Evolutionary conservation across 2,888 invertebrate genomes (phyloP).

Genomic region (Chalcosyrphus nemorum): DNA sequence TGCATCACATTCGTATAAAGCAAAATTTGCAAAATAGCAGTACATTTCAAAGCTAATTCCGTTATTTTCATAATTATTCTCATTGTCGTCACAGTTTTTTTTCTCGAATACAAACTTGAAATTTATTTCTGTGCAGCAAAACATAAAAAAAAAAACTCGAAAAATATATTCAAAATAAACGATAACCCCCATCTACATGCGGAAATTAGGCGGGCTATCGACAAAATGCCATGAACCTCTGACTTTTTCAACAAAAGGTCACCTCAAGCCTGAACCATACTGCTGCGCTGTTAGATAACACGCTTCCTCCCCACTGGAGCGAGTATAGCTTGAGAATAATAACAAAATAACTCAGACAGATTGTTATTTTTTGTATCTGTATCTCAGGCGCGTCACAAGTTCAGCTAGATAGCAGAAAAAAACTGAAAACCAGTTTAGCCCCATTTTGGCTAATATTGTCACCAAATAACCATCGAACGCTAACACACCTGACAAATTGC

Average conservation of each 20-base stretch:
- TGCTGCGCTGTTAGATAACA: conserved; percentile 48
- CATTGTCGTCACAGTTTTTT: background rate
- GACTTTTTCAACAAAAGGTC: conserved; percentile 59
- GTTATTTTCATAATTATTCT: background rate
- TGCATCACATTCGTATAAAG: background rate
- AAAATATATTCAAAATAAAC: no score
- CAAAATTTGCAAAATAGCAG: background rate
- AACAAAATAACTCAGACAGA: background rate
- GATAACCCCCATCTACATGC: conserved; percentile 56
- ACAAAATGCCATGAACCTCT: conserved; percentile 56
- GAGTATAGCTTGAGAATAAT: background rate
- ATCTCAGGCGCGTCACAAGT: background rate
- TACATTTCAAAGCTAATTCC: background rate
- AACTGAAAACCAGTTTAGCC: conserved; percentile 41
- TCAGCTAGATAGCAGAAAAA: no score
- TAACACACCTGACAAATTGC: conserved; percentile 46
- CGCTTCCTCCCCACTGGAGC: background rate
- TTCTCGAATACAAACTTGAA: conserved; percentile 1
- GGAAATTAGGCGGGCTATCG: conserved; percentile 55
- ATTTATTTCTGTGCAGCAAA: background rate
- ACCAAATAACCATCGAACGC: conserved; percentile 30
- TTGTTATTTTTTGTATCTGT: background rate
- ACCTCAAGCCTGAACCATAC: conserved; percentile 27
- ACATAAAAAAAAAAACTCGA: background rate
- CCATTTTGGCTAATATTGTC: conserved; percentile 42